A percentile compares a stretch with the other conserved stretches of the same genome.
Conservation (phyloP, 2,888 invertebrate genomes). For the Lathronympha strigana region DNA sequence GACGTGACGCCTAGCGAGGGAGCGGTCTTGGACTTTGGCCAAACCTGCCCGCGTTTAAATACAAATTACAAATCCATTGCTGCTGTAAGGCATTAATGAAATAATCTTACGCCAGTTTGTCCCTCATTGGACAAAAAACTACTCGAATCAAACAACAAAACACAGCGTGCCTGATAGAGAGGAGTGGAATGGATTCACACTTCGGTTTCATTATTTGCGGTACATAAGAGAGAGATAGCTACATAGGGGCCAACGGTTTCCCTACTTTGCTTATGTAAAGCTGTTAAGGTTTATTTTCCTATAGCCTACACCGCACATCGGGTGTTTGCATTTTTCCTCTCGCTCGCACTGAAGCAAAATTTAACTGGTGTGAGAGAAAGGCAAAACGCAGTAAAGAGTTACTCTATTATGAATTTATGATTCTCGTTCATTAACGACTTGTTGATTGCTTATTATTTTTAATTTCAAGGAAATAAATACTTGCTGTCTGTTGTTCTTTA, state of each 20-base stretch:
- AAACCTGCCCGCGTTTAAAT: slow-evolving; percentile 52
- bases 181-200: slow-evolving; percentile 28
- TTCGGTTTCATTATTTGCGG: slow-evolving; percentile 20
- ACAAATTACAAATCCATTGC: slow-evolving; percentile 54
- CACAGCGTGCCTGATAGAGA: slow-evolving; percentile 17
- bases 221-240: slow-evolving; percentile 17
- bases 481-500: background rate
- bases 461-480: background rate
- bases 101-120: background rate
- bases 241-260: slow-evolving; percentile 20
- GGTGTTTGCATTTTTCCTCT: too few relatives aligned
- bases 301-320: too few relatives aligned
- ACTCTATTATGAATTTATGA: too few relatives aligned
- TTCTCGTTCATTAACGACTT: too few relatives aligned
- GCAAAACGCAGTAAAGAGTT: too few relatives aligned
- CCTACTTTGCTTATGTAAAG: slow-evolving; percentile 12
- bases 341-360: too few relatives aligned
- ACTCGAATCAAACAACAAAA: slow-evolving; percentile 18
- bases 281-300: background rate
- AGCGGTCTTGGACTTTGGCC: slow-evolving; percentile 49
- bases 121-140: slow-evolving; percentile 5
- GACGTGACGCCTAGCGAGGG: slow-evolving; percentile 64
- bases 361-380: too few relatives aligned
- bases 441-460: too few relatives aligned
- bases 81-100: slow-evolving; percentile 16